Evolutionary conservation across 23 tunicate species (phyloP), one percentile per base, ranked within the genome.

Genomic region (Ascidia mentula): DNA sequence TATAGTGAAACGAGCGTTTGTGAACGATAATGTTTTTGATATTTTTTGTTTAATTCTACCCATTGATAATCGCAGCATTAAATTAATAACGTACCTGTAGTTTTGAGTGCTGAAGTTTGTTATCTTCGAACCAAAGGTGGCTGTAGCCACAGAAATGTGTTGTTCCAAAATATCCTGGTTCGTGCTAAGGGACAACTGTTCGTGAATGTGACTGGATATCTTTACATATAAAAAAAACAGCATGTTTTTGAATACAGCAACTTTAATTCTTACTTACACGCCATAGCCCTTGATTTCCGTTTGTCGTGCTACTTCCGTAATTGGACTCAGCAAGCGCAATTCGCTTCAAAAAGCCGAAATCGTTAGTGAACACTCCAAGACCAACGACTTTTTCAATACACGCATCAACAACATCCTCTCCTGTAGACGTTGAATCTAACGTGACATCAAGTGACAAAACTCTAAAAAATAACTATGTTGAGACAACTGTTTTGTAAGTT

Each of bases 301-400:
- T 42, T 33, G 40, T 31, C n/a, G 18, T 65, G 84, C 75, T 60
- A 32, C 40, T 38, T 15, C 84, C 84, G 76, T 80, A 80, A 26
- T 65, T 37, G 17, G 84, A 32, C 37, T 80, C 84, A 34, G 69
- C 78, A 34, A 59, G 65, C 3, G 84, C 76, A 37, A 80, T 80
- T 20, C 84, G 26, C 24, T 61, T 61, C 46, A 80, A 32, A 0
- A 80, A 80, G 26, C 31, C 39, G 36, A 42, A 80, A 12, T 80
- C 84, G 40, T 60, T 60, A 34, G 61, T 8, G 37, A 80, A 80
- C 9, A 36, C 40, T 26, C 18, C n/a, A 38, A 69, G 76, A 24
- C 59, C 32, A 20, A 8, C 74, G 18, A 80, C 26, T 40, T 80
- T 80, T 39, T 69, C 46, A 0, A 80, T 34, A 18, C 75, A 71